phyloP scores from a whole-genome alignment of 2,113 vertebrate species.

The Gadus macrocephalus region DNA sequence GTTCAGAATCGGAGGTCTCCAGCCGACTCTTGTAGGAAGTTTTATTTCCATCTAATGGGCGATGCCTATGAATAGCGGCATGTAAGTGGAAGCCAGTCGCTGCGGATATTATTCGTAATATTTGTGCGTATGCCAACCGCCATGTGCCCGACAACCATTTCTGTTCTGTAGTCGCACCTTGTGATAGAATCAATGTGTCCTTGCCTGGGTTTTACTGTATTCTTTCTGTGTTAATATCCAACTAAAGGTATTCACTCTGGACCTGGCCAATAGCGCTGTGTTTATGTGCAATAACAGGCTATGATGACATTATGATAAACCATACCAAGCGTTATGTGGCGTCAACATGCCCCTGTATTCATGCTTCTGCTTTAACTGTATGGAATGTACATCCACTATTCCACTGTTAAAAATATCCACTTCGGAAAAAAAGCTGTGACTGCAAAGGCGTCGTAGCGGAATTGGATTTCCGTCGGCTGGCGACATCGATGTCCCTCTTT shows the following conservation, averaged over 20 bases:
- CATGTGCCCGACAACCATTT: constrained; percentile 48
- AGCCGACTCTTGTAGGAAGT: constrained; percentile 17
- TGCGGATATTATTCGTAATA: constrained; percentile 33
- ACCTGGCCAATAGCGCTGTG: constrained; percentile 41
- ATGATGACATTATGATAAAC: constrained; percentile 61
- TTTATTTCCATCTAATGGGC: constrained; percentile 37
- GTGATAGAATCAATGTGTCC: constrained; percentile 40
- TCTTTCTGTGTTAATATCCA: too few relatives aligned
- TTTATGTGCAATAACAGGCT: constrained; percentile 62
- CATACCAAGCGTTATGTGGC: constrained; percentile 1
- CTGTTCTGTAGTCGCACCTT: constrained; percentile 30
- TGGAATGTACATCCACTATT: too few relatives aligned
- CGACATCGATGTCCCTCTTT: neutral
- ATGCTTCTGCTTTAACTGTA: constrained; percentile 8
- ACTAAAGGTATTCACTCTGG: constrained; percentile 23
- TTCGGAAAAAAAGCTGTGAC: neutral
- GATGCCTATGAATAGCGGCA: constrained; percentile 43
- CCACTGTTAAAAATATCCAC: too few relatives aligned
- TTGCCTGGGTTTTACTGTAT: constrained; percentile 16
- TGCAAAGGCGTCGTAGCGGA: neutral
- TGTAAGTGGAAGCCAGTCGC: constrained; percentile 35
- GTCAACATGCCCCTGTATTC: constrained; percentile 39
- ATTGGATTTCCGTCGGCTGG: neutral
- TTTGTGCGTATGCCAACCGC: constrained; percentile 51
- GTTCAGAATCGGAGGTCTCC: constrained; percentile 26